Conservation (phyloP, 2,888 invertebrate genomes). For the Drosophila testacea region DNA sequence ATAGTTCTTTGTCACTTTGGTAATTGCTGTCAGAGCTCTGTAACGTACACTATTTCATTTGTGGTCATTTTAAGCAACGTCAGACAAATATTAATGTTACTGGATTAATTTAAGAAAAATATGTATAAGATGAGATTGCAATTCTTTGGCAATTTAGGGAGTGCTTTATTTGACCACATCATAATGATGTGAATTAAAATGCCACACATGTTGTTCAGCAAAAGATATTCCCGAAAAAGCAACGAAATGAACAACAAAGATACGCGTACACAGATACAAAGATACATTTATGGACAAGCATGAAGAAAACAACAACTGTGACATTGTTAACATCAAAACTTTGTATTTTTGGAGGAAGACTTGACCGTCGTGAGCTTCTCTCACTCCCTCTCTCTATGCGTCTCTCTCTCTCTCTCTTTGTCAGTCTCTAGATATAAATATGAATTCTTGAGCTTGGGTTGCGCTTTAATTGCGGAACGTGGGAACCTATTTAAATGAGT, state of each 20-base stretch:
- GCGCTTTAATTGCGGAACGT: slow-evolving; percentile 75
- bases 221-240: slow-evolving; percentile 20
- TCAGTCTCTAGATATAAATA: slow-evolving; percentile 4
- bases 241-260: slow-evolving; percentile 20
- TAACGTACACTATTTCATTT: no score
- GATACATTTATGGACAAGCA: slow-evolving; percentile 56
- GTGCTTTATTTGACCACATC: slow-evolving; percentile 57
- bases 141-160: slow-evolving; percentile 5
- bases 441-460: slow-evolving; percentile 45
- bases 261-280: slow-evolving; percentile 31
- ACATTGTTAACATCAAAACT: slow-evolving; percentile 55
- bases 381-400: background rate
- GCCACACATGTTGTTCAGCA: slow-evolving; percentile 76
- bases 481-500: slow-evolving; percentile 75
- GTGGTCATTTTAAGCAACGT: no score
- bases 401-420: background rate
- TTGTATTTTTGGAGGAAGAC: slow-evolving; percentile 27
- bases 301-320: slow-evolving; percentile 40
- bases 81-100: no score
- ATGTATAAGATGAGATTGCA: background rate
- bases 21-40: no score
- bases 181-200: slow-evolving; percentile 74
- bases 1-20: no score
- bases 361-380: slow-evolving; percentile 12
- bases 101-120: background rate